Percentiles rank a stretch among this genome's conserved stretches.
These are phyloP conservation scores for Ophraella communa DNA, from an alignment of 2,888 invertebrate genomes.

Conservation along the genomic window DNA sequence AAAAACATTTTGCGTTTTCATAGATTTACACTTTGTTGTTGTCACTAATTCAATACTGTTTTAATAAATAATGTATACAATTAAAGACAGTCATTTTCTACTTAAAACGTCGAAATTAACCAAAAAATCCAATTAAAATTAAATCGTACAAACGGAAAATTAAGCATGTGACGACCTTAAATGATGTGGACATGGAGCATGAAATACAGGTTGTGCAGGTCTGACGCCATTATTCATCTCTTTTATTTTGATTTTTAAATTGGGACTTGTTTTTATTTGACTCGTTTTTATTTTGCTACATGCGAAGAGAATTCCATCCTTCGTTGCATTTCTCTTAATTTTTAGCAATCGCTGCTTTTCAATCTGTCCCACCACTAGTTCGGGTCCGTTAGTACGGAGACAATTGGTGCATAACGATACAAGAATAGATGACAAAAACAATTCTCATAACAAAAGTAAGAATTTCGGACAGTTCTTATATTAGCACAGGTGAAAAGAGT, in stretches of 20 bases:
- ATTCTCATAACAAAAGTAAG: slow-evolving; percentile 44
- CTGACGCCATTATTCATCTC: slow-evolving; percentile 61
- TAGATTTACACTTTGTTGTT: too few species aligned
- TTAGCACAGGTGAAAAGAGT: neutral
- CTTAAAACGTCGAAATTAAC: slow-evolving; percentile 11
- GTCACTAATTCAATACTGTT: too few species aligned
- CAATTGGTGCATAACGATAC: slow-evolving; percentile 38
- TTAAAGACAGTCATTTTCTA: neutral
- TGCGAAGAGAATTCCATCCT: slow-evolving; percentile 59
- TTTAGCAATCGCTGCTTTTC: slow-evolving; percentile 51
- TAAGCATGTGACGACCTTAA: slow-evolving; percentile 58
- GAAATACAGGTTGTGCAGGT: slow-evolving; percentile 61
- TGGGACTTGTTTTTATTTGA: slow-evolving; percentile 47
- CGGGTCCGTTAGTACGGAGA: slow-evolving; percentile 39
- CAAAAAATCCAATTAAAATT: slow-evolving; percentile 42
- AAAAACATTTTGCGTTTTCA: too few species aligned
- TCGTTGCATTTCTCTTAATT: slow-evolving; percentile 56
- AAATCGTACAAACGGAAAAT: slow-evolving; percentile 49
- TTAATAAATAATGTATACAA: too few species aligned
- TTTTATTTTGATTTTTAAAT: slow-evolving; percentile 60
- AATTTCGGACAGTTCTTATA: neutral
- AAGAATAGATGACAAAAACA: slow-evolving; percentile 45
- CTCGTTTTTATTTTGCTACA: slow-evolving; percentile 49
- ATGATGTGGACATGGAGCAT: slow-evolving; percentile 60
- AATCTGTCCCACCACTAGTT: slow-evolving; percentile 45